Evolutionary conservation across 2,888 invertebrate species (phyloP), one percentile per base, ranked within the genome.

Genomic region (Eucriotettix oculatus): DNA sequence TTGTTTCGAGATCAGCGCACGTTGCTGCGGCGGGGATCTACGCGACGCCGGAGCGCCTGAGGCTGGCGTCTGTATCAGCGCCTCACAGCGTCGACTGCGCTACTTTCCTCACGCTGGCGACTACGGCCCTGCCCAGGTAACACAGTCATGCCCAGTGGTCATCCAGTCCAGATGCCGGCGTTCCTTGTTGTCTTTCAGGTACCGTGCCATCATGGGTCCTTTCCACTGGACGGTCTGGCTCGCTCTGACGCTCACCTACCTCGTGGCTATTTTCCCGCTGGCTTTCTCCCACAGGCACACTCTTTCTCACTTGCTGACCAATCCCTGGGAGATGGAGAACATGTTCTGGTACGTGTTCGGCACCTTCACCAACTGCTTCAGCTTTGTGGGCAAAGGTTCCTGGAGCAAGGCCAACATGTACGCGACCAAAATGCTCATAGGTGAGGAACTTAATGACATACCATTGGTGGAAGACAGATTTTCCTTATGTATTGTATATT

Each of bases 321-420:
- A 84, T 66, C 84, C 84, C 61, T 82, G 83, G 57, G 85, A 87
- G 74, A 75, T 88, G 48, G 87, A 87, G 72, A 86, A 87, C 67
- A 88, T 89, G 87, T 89, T 89, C 71, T 90, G 89, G 89, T 88
- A 87, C 69, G 87, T 90, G 59, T 90, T 88, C 67, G 88, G 89
- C 9, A 89, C 88, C 54, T 90, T 89, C 68, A 90, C 90, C 0
- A 90, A 90, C 68, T 84, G 85, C 66, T 86, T 90, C 67, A 84
- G 85, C 10, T 71, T 74, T 61, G 72, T 76, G 52, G 85, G 86
- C 0, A 79, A 78, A 68, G 79, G 82, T 66, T 84, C 86, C 12
- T 89, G 86, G 86, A 82, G 81, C 64, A 83, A 78, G 69, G 82
- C 83, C 1, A 78, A 77, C 56, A 86, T 85, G 70, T 72, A 80